Conservation (phyloP, 2,113 vertebrate species). For the Scatophagus argus region DNA sequence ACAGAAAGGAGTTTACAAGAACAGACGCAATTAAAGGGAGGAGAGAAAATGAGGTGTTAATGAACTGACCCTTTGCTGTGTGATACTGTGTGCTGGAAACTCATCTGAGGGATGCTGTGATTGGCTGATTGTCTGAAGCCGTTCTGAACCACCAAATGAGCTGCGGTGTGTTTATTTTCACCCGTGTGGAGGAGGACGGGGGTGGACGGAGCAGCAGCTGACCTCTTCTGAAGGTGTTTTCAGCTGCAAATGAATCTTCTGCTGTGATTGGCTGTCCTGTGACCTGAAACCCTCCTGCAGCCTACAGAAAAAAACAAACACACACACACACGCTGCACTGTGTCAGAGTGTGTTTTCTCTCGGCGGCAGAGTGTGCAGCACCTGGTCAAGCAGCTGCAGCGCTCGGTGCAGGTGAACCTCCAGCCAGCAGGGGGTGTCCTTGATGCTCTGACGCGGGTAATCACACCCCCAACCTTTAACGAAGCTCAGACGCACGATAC, state of each 20-base stretch:
- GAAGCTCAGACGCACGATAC: conserved; percentile 86
- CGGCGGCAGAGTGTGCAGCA: conserved; percentile 85
- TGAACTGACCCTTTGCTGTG: background rate
- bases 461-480: conserved; percentile 90
- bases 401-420: conserved; percentile 87
- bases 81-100: conserved; percentile 26
- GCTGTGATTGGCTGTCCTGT: background rate
- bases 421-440: conserved; percentile 89
- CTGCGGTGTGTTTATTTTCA: background rate
- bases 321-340: background rate
- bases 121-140: conserved; percentile 40
- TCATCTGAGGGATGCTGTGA: background rate
- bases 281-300: background rate
- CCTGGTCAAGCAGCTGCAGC: conserved; percentile 87
- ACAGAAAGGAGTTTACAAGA: too few species aligned
- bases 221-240: too few species aligned
- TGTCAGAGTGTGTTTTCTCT: conserved; percentile 71
- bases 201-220: too few species aligned
- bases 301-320: background rate
- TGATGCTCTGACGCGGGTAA: conserved; percentile 87
- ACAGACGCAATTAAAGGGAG: too few species aligned
- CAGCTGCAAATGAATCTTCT: background rate
- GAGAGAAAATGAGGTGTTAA: too few species aligned
- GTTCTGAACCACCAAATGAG: conserved; percentile 16
- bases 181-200: background rate